Evolutionary conservation across 2,113 vertebrate genomes (phyloP).

Genomic region (Platycercus adscitus): DNA sequence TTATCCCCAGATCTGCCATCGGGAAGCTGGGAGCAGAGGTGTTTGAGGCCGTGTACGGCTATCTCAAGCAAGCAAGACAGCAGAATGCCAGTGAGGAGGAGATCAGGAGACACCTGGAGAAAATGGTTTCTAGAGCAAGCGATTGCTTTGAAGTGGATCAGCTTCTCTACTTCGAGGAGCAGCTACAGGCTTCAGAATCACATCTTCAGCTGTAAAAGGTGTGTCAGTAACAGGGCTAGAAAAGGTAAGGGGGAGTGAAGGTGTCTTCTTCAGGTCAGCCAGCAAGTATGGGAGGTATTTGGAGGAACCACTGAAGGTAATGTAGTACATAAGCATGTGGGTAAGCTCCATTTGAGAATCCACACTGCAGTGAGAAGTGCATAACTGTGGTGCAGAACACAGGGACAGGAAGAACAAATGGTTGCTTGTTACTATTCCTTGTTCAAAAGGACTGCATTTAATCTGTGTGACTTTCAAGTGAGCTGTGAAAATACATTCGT

Average conservation of each 20-base stretch:
- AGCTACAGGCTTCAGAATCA: slow-evolving; percentile 51
- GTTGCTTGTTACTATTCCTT: not conserved
- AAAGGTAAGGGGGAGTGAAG: not conserved
- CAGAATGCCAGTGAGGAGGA: slow-evolving; percentile 66
- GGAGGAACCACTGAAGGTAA: not conserved
- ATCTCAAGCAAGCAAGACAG: slow-evolving; percentile 74
- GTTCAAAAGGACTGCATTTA: not conserved
- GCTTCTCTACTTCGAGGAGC: slow-evolving; percentile 84
- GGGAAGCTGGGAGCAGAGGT: slow-evolving; percentile 74
- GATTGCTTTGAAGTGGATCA: slow-evolving; percentile 85
- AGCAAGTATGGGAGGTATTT: not conserved
- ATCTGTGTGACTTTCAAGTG: not conserved
- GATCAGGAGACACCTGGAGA: slow-evolving; percentile 63
- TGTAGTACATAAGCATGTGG: not conserved
- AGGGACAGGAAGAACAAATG: not conserved
- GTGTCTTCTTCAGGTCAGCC: not conserved
- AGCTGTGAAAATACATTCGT: not conserved
- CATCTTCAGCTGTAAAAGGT: not conserved
- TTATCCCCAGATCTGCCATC: slow-evolving; percentile 72
- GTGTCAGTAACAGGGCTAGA: not conserved
- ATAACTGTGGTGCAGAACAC: not conserved
- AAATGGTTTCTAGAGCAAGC: slow-evolving; percentile 63
- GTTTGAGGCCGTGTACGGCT: slow-evolving; percentile 78
- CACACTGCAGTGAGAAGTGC: not conserved
- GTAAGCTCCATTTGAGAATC: not conserved